Evolutionary conservation across 2,113 vertebrate species (phyloP).

Genomic region (Rhinoptilus africanus): DNA sequence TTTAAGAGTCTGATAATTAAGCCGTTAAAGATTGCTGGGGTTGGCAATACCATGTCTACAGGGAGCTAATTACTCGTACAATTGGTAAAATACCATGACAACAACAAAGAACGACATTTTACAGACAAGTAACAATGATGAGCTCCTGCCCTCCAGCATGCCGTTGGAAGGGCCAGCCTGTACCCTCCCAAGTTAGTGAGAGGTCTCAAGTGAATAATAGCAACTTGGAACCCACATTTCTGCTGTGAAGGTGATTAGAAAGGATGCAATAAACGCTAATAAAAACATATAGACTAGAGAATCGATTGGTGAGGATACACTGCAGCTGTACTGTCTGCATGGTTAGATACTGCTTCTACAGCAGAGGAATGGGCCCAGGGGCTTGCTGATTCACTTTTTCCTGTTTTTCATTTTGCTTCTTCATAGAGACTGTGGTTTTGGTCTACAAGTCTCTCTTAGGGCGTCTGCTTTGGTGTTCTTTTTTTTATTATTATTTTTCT

Average conservation of each 20-base stretch:
- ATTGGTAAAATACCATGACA: conserved; percentile 39
- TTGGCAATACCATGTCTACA: conserved; percentile 12
- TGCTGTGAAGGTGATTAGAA: background rate
- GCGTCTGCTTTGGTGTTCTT: background rate
- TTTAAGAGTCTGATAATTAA: conserved; percentile 19
- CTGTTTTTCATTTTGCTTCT: background rate
- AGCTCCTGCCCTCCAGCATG: background rate
- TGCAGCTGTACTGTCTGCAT: background rate
- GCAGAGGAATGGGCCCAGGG: background rate
- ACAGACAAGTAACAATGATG: background rate
- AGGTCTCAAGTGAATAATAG: background rate
- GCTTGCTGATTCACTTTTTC: background rate
- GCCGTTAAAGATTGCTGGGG: background rate
- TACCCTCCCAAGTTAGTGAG: background rate
- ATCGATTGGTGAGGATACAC: background rate
- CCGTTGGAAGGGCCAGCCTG: background rate
- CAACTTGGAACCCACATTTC: background rate
- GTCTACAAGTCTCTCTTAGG: background rate
- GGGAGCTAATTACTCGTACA: conserved; percentile 41
- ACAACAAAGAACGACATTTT: background rate
- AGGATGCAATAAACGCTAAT: background rate
- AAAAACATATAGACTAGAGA: background rate
- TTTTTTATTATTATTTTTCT: background rate
- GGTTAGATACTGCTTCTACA: background rate
- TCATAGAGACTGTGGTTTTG: background rate